Evolutionary conservation across 2,113 vertebrate genomes (phyloP).

Genomic region (Meles meles): DNA sequence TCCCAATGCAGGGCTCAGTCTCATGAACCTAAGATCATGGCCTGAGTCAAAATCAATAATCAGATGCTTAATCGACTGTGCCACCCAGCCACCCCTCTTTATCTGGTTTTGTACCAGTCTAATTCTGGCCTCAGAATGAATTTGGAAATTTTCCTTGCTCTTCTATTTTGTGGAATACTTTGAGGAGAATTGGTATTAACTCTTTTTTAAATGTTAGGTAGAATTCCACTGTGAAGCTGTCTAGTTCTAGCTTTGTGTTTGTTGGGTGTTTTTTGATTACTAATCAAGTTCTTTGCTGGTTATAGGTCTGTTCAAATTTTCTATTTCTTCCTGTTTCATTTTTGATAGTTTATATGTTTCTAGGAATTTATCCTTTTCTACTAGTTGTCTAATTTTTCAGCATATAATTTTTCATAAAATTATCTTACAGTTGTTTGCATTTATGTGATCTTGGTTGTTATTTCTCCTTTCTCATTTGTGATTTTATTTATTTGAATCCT

Average conservation of each 20-base stretch:
- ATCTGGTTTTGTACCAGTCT: not conserved
- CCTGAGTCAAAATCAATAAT: not conserved
- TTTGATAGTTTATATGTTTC: not conserved
- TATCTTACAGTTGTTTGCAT: not conserved
- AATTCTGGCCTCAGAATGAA: not conserved
- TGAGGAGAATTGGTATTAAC: not conserved
- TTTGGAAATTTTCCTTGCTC: not conserved
- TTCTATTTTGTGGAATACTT: not conserved
- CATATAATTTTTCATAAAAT: not conserved
- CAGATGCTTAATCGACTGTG: not conserved
- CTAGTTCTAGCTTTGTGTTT: not conserved
- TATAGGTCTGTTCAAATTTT: not conserved
- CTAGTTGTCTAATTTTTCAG: not conserved
- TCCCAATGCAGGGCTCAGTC: not conserved
- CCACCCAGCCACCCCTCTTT: not conserved
- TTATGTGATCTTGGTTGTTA: not conserved
- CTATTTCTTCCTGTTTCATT: not conserved
- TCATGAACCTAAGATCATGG: not conserved
- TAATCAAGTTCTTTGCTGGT: not conserved
- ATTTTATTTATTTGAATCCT: not conserved
- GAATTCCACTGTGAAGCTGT: not conserved
- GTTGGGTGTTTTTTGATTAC: not conserved
- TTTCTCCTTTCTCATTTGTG: not conserved
- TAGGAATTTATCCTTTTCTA: not conserved
- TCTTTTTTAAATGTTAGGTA: not conserved